These are phyloP conservation scores for Acrocera orbiculus DNA, from an alignment of 2,888 invertebrate genomes.

Conservation along the genomic window DNA sequence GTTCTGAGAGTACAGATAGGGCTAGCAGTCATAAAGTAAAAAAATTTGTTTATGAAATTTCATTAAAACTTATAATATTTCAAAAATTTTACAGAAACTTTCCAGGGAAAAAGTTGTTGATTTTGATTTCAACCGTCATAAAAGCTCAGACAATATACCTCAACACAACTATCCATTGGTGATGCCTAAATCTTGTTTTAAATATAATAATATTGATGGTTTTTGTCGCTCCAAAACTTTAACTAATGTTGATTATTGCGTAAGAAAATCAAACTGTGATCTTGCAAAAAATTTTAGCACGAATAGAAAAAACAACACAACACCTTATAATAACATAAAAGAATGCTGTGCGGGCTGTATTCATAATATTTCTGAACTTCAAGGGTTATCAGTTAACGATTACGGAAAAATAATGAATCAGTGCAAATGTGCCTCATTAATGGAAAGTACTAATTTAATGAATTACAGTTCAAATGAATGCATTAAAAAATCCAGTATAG, in stretches of 20 bases:
- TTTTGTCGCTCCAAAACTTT: slow-evolving; percentile 13
- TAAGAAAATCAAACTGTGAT: slow-evolving; percentile 14
- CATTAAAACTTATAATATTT: background rate
- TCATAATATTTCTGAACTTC: background rate
- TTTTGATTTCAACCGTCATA: slow-evolving; percentile 32
- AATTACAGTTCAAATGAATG: slow-evolving; percentile 29
- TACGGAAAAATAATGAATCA: no score
- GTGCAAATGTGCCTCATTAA: slow-evolving; percentile 5
- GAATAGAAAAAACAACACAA: slow-evolving; percentile 10
- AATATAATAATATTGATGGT: slow-evolving; percentile 23
- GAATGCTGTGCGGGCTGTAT: slow-evolving; percentile 5
- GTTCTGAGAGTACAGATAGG: slow-evolving; percentile 27
- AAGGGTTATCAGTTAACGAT: background rate
- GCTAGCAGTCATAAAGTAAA: slow-evolving; percentile 15
- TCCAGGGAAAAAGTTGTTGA: slow-evolving; percentile 31
- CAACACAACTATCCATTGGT: slow-evolving; percentile 4
- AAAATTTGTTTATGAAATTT: background rate
- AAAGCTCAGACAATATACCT: slow-evolving; percentile 26
- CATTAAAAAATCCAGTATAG: slow-evolving; percentile 25
- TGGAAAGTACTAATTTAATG: slow-evolving; percentile 17
- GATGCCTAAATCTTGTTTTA: slow-evolving; percentile 26
- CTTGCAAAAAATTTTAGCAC: slow-evolving; percentile 13
- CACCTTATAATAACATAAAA: slow-evolving; percentile 7
- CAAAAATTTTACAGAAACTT: slow-evolving; percentile 14
- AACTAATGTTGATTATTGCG: slow-evolving; percentile 11